phyloP scores from a whole-genome alignment of 2,888 invertebrate species.

The Arrhopalites spinosus region DNA sequence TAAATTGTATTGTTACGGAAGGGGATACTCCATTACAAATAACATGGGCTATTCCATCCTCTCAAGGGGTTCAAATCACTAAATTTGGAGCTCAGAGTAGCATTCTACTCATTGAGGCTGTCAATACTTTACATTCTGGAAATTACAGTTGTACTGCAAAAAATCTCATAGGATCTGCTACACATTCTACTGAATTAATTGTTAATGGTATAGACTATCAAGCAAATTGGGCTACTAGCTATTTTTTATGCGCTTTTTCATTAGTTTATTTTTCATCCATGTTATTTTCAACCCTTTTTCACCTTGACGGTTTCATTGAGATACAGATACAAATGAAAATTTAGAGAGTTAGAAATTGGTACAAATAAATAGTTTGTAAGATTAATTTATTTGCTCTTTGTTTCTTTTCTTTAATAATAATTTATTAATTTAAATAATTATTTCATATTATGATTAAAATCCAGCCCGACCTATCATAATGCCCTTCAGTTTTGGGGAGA shows the following conservation, averaged over 20 bases:
- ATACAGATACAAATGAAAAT: no score
- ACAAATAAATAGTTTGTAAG: no score
- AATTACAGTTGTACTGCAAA: constrained; percentile 75
- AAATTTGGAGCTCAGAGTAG: constrained; percentile 65
- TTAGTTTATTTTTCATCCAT: not conserved
- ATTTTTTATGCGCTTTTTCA: not conserved
- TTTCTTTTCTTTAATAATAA: no score
- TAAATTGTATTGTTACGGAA: constrained; percentile 55
- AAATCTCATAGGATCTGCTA: constrained; percentile 73
- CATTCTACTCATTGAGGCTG: constrained; percentile 71
- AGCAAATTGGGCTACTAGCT: no score
- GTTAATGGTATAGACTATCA: constrained; percentile 59
- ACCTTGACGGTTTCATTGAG: constrained; percentile 23
- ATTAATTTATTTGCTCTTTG: no score
- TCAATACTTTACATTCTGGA: no score
- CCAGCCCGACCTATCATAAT: constrained; percentile 57
- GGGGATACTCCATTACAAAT: constrained; percentile 61
- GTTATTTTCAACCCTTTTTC: not conserved
- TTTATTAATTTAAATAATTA: no score
- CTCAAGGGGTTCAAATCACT: no score
- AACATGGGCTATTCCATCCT: constrained; percentile 68
- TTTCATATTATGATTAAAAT: no score
- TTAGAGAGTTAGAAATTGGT: no score
- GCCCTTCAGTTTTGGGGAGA: constrained; percentile 57
- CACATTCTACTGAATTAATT: constrained; percentile 70